Evolutionary conservation across 2,113 vertebrate species (phyloP), one percentile per base, ranked within the genome.

Genomic region (Chloebia gouldiae): DNA sequence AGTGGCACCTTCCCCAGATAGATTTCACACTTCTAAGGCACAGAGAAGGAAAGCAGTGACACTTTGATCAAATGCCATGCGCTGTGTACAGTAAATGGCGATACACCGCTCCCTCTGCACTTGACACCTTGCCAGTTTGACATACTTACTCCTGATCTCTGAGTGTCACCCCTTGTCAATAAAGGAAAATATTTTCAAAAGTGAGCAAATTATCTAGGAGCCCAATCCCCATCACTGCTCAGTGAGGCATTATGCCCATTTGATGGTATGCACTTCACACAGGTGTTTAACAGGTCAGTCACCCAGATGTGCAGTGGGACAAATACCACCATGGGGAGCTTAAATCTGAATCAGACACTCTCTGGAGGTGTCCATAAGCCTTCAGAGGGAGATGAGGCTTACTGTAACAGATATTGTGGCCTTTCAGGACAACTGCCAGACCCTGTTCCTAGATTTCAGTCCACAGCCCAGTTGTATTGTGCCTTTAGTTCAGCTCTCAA

Each of bases 21-120:
- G 78, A 85, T 94, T 95, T 96, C 93, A 93, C 91, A 93, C 84
- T 77, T 91, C 37, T 28, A 73, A 92, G 73, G 89, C 88, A 68
- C 33, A 51, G 68, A 83, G 76, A 92, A 81, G 90, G 92, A 92
- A 94, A 95, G 13, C 49, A 59, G 51, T 3, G 0, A 86, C 80
- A 81, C 78, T 96, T 86, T 80, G 81, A 86, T 82, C 78, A 59
- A 86, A 31, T 6, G 39, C 84, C 80, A 28, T 44, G 39, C 1
- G 1, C 56, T 28, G 56, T 47, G 60, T 84, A 42, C 2, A 0
- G 56, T 73, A 81, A 88, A 93, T 77, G 88, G 78, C 1, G 7
- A 66, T 11, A 39, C 54, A 75, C 54, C 76, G 37, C 64, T 94
- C 54, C 35, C 60, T 94, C 68, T 64, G 49, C 0, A 0, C 65